These are phyloP conservation scores for Platichthys flesus DNA, from an alignment of 2,113 vertebrate genomes.

Conservation along the genomic window DNA sequence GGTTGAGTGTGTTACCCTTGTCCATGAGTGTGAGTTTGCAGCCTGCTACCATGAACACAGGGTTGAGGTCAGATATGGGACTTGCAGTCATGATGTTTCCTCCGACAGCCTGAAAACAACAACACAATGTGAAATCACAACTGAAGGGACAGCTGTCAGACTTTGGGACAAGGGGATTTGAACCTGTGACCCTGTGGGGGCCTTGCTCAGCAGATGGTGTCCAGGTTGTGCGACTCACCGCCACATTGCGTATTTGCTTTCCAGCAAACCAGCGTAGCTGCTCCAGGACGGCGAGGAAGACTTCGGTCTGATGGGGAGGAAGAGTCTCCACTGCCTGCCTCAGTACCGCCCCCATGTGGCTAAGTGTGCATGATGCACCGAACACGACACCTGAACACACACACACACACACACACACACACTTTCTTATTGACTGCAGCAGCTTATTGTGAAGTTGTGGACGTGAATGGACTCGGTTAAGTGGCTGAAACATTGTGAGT, in stretches of 20 bases:
- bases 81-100: constrained; percentile 99
- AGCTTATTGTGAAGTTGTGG: too few relatives aligned
- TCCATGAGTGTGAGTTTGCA: constrained; percentile 88
- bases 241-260: constrained; percentile 94
- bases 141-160: too few relatives aligned
- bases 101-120: constrained; percentile 86
- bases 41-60: constrained; percentile 91
- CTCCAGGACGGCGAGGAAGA: constrained; percentile 89
- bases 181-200: too few relatives aligned
- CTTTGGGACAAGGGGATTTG: too few relatives aligned
- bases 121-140: not conserved
- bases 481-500: not conserved
- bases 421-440: too few relatives aligned
- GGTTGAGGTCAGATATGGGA: constrained; percentile 97
- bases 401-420: too few relatives aligned
- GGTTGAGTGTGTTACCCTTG: constrained; percentile 78
- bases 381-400: constrained; percentile 85
- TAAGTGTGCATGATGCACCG: constrained; percentile 89
- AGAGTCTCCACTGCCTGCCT: constrained; percentile 73
- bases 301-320: constrained; percentile 83
- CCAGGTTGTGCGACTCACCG: constrained; percentile 82
- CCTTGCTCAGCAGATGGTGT: not conserved
- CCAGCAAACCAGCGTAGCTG: constrained; percentile 96
- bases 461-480: too few relatives aligned
- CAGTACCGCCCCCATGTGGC: constrained; percentile 84